Percentiles rank a stretch among this genome's conserved stretches.
phyloP scores from a whole-genome alignment of 2,113 vertebrate genomes.

The Sarotherodon lohbergeri region DNA sequence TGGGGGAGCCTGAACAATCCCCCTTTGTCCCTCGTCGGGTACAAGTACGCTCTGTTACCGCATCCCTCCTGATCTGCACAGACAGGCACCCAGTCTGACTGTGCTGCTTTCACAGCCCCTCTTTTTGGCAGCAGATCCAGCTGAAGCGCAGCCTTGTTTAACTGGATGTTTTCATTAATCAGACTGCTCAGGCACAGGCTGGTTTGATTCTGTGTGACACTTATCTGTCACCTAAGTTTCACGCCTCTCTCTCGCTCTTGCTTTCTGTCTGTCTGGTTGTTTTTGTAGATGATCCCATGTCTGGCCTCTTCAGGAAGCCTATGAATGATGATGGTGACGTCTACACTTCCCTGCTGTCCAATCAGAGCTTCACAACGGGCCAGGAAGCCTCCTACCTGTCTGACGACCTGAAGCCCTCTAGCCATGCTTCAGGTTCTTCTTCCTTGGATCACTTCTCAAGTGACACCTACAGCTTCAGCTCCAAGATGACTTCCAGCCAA shows the following conservation, averaged over 20 bases:
- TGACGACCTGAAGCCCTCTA: constrained; percentile 71
- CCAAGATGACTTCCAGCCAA: constrained; percentile 81
- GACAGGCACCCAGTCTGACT: constrained; percentile 15
- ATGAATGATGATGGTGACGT: constrained; percentile 77
- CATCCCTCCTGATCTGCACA: constrained; percentile 44
- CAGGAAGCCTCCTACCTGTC: constrained; percentile 82
- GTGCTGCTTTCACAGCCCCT: constrained; percentile 3
- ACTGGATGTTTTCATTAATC: constrained; percentile 27
- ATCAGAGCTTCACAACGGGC: constrained; percentile 69
- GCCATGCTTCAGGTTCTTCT: constrained; percentile 52
- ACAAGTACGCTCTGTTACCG: constrained; percentile 64
- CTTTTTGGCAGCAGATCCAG: constrained; percentile 5
- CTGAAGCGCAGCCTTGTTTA: constrained; percentile 21
- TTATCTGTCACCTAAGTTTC: background rate
- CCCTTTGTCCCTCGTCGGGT: constrained; percentile 51
- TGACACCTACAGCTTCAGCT: constrained; percentile 81
- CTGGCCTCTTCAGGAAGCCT: constrained; percentile 66
- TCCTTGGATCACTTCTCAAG: constrained; percentile 72
- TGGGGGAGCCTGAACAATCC: constrained; percentile 46
- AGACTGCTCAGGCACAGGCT: constrained; percentile 2
- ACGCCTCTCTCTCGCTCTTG: background rate
- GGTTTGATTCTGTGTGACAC: constrained; percentile 18
- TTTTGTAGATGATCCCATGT: constrained; percentile 73
- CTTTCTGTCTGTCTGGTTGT: constrained; percentile 28
- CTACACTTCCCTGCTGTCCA: constrained; percentile 89